Evolutionary conservation across 2,888 invertebrate species (phyloP), one percentile per base, ranked within the genome.

Genomic region (Isotomurus palustris): DNA sequence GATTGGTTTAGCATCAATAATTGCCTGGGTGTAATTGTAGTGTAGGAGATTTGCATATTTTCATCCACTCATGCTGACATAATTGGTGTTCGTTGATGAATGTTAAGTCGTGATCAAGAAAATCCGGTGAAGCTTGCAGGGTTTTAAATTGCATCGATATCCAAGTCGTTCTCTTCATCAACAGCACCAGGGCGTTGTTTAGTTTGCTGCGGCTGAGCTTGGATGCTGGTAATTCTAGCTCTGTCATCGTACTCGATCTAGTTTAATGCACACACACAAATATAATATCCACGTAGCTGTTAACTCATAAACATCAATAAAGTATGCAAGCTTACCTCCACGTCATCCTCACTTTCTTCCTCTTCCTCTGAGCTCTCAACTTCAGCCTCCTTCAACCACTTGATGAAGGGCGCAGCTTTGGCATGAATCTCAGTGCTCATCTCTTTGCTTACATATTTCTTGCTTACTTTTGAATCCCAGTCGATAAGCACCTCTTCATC

Each of bases 351-450:
- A 65, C 87, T 87, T 58, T 84, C 85, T 55, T 85, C 84, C n/a
- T n/a, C n/a, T 25, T 84, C 84, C 38, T 83, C 83, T n/a, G 85
- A 87, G 24, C 86, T 87, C 66, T 87, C 87, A 74, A 92, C 95
- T 74, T 95, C 95, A 59, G 97, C 97, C 75, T 97, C 94, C 76
- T 89, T 85, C 71, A 99, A 82, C 99, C 99, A 99, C 73, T 87
- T 91, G 62, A 99, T 83, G 78, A 99, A 94, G 57, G 93, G 93
- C 73, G 86, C 85, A 52, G 94, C 95, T 74, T 89, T 88, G 66
- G 87, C 85, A 71, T 92, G 88, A 74, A 99, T 93, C 75, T 96
- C 93, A 61, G 87, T 86, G 60, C 88, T 86, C 60, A 94, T 78
- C 76, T 97, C 96, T 75, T 88, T 88, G 57, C 86, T 81, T 47